A percentile compares a stretch with the other conserved stretches of the same genome.
Evolutionary conservation across 2,113 vertebrate species (phyloP).

Genomic region (Megaptera novaeangliae): DNA sequence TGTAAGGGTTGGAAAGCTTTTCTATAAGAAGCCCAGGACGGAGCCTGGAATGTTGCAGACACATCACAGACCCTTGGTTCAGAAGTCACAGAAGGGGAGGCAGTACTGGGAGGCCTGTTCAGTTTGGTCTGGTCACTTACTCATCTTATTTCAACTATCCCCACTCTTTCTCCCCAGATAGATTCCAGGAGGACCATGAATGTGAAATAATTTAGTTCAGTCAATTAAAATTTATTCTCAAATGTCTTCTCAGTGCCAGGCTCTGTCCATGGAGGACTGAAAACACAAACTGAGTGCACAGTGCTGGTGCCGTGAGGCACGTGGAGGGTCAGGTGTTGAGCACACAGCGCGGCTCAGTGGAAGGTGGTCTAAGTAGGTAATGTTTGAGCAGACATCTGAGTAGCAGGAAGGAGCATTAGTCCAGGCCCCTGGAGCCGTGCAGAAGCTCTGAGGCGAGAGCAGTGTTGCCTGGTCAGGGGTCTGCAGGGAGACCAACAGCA

Average conservation of each 20-base stretch:
- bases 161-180: neutral
- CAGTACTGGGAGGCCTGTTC: neutral
- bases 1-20: neutral
- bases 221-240: neutral
- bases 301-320: neutral
- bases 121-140: neutral
- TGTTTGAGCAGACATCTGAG: neutral
- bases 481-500: neutral
- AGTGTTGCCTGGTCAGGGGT: neutral
- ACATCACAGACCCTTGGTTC: neutral
- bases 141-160: neutral
- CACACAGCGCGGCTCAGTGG: neutral
- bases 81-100: neutral
- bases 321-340: neutral
- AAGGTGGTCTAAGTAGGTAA: neutral
- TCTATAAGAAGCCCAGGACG: neutral
- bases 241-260: neutral
- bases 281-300: neutral
- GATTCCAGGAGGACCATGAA: neutral
- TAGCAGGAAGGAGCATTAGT: neutral
- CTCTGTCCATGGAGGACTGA: neutral
- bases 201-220: neutral
- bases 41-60: neutral
- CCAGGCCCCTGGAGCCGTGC: neutral
- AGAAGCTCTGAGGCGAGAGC: neutral